Base-by-base conservation (phyloP, 2,888 invertebrate species). In the Caenorhabditis sp. region DNA sequence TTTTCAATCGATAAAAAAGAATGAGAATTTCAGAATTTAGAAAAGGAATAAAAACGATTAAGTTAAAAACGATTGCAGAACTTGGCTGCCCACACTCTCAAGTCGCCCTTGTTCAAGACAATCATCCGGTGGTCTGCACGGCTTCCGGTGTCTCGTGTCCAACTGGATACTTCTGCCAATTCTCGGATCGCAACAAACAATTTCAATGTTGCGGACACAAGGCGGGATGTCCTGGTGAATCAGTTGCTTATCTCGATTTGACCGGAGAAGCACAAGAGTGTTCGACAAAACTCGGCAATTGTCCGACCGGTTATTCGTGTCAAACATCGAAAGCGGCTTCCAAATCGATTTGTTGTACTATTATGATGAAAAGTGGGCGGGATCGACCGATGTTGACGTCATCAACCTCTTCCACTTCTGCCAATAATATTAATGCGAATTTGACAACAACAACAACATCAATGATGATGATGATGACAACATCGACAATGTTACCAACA, bases 131-230 rank as follows among this genome's bases (percentile, higher is more conserved):
- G 6, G 78, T 80, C 21, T 78, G 80, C 62, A 78, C 80, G 3
- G 74, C 79, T 3, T 79, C 79, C n/a, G 74, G 76, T 23, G 58
- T 64, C 0, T 77, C 76, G 6, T 85, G 85, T 51, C 84, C 84
- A 3, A 62, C 66, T 12, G 85, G 85, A 12, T 85, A 84, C 66
- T 85, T 84, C 68, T 85, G 85, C 63, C 84, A 85, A 59, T 84
- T 84, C 66, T 83, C 83, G n/a, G 82, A 82, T 59, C 71, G 72
- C n/a, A 83, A 84, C 70, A 83, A 79, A 54, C 84, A 84, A 59
- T 84, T 84, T 66, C 84, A 83, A 55, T 83, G 83, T 43, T 83
- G 83, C 43, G 83, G 81, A 3, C 78, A 81, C 26, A 81, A 76
- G 57, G 78, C 83, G 10, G 81, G 82, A 36, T 85, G 85, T 72